Evolutionary conservation across 2,888 invertebrate species (phyloP), one percentile per base, ranked within the genome.

Genomic region (Cheilosia vulpina): DNA sequence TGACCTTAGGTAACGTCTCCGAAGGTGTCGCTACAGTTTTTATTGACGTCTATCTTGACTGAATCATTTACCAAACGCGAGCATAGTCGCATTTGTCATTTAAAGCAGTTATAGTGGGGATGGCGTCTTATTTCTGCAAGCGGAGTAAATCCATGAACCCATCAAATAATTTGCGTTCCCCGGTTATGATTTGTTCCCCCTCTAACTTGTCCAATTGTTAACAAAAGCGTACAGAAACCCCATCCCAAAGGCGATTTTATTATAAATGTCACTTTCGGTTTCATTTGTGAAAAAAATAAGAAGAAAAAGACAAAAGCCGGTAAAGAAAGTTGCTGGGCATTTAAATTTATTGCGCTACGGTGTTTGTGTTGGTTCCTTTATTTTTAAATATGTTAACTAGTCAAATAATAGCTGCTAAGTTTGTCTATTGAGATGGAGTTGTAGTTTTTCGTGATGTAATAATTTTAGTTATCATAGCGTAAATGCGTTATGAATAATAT

Each of bases 1-100:
- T 66, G 50, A 57, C 65, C 65, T 34, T 45, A 62, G 45, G 17
- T 58, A 58, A 66, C 65, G 24, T 43, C 43, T 63, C 13, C 53
- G 34, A 55, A 57, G 57, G 17, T 57, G 65, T 66, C 27, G 17
- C 13, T 41, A 27, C 34, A 17, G 52, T 45, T n/a, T 45, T 45
- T 24, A 15, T 21, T 19, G 13, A 11, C 2, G 38, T 2, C 3
- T 13, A 38, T 38, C 38, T 38, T 13, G 38, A 38, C 11, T 38
- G 4, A 13, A 38, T 38, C 11, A 13, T 38, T 38, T 11, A 38
- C 11, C 38, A 38, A 38, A 13, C 9, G 31, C 31, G 31, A 31
- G 9, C 3, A 13, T 13, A 38, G 4, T 1, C 13, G 38, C 13
- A 11, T 38, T 38, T 38, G 13, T 38, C 38, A 38, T 38, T 38